These are phyloP conservation scores for Chirona hameri DNA, from an alignment of 2,888 invertebrate genomes.

Conservation along the genomic window DNA sequence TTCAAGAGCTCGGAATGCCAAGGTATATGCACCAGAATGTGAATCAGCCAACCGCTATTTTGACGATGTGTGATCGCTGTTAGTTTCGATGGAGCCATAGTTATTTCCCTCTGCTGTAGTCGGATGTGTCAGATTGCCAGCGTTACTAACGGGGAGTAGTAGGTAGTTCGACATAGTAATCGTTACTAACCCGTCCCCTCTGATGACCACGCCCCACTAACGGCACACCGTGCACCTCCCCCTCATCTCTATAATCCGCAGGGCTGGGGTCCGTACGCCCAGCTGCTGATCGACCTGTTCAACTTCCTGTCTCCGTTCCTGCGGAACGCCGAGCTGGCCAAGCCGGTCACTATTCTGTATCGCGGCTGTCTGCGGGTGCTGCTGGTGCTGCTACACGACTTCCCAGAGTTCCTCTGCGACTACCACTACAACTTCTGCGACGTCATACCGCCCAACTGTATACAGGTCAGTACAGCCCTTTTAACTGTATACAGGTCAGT, in stretches of 20 bases:
- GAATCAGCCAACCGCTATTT: too few species aligned
- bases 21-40: too few species aligned
- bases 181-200: too few species aligned
- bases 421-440: conserved; percentile 99
- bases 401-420: conserved; percentile 98
- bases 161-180: too few species aligned
- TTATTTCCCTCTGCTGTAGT: too few species aligned
- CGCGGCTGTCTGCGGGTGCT: conserved; percentile 87
- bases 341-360: conserved; percentile 89
- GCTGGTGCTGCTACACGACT: conserved; percentile 93
- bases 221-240: neutral
- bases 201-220: too few species aligned
- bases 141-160: too few species aligned
- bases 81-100: too few species aligned
- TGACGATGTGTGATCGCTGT: too few species aligned
- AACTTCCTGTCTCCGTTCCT: conserved; percentile 95
- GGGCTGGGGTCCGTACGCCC: conserved; percentile 97
- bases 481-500: too few species aligned
- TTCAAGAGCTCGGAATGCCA: too few species aligned
- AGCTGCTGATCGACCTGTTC: conserved; percentile 90
- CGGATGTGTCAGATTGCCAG: too few species aligned
- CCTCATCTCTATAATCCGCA: conserved; percentile 42
- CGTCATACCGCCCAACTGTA: conserved; percentile 98
- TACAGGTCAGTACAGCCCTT: conserved; percentile 55
- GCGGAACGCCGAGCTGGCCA: conserved; percentile 91